Evolutionary conservation across 2,888 invertebrate species (phyloP).

Genomic region (Cyrtodaria siliqua): DNA sequence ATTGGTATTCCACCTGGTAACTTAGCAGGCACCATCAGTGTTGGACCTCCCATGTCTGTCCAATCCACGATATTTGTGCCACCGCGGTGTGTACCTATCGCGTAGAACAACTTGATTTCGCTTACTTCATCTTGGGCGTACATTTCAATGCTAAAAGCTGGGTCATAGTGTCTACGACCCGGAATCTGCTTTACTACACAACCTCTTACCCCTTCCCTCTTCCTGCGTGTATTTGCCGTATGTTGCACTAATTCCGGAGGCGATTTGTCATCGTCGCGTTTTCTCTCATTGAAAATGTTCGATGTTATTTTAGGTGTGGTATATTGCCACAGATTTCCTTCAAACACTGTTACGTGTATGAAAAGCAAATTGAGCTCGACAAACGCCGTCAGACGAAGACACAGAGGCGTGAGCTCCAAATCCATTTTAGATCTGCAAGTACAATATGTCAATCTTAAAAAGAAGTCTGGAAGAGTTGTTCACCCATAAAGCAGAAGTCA

Average conservation of each 20-base stretch:
- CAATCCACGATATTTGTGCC: constrained; percentile 66
- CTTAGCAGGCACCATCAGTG: constrained; percentile 56
- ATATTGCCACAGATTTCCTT: constrained; percentile 67
- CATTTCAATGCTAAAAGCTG: constrained; percentile 68
- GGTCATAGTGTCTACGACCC: constrained; percentile 55
- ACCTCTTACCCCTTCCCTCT: constrained; percentile 43
- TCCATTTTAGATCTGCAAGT: constrained; percentile 64
- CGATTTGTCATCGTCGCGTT: constrained; percentile 54
- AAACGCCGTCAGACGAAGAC: constrained; percentile 56
- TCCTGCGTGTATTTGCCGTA: constrained; percentile 31
- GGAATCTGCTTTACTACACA: constrained; percentile 67
- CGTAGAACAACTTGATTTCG: constrained; percentile 66
- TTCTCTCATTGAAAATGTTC: constrained; percentile 62
- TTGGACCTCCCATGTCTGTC: constrained; percentile 68
- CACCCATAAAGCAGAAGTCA: too few species aligned
- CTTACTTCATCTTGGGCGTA: constrained; percentile 66
- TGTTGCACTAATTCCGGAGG: constrained; percentile 52
- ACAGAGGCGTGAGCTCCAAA: constrained; percentile 60
- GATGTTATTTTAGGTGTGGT: constrained; percentile 39
- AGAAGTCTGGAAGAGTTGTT: too few species aligned
- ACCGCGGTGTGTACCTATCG: constrained; percentile 67
- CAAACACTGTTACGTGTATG: constrained; percentile 55
- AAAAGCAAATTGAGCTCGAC: constrained; percentile 53
- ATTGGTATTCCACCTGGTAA: constrained; percentile 71
- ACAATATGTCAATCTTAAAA: too few species aligned